Evolutionary conservation across 2,113 vertebrate genomes (phyloP).

Genomic region (Gambusia holbrooki): DNA sequence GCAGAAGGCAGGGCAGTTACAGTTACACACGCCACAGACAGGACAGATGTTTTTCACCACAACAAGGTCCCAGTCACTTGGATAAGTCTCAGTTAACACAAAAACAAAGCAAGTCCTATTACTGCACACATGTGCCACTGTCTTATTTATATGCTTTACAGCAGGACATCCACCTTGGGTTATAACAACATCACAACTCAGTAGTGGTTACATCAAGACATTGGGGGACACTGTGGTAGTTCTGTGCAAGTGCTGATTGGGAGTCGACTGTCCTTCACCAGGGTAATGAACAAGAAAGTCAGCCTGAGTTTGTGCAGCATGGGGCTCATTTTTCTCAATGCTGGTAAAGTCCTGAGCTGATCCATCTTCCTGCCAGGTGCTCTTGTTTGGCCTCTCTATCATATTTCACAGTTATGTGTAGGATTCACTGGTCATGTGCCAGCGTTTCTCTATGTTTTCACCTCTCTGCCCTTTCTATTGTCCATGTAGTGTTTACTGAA

Average conservation of each 20-base stretch:
- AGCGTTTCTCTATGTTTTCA: constrained; percentile 24
- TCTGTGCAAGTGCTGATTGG: constrained; percentile 4
- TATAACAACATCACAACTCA: constrained; percentile 3
- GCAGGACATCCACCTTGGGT: neutral
- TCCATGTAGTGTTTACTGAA: constrained; percentile 13
- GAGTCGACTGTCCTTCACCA: neutral
- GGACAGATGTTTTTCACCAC: constrained; percentile 49
- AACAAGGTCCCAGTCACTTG: neutral
- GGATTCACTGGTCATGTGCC: constrained; percentile 45
- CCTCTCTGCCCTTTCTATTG: constrained; percentile 35
- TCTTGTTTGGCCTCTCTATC: constrained; percentile 48
- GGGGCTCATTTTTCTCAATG: constrained; percentile 59
- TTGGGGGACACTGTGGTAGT: constrained; percentile 9
- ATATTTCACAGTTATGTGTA: constrained; percentile 61
- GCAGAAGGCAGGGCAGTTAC: constrained; percentile 34
- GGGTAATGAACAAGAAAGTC: constrained; percentile 16
- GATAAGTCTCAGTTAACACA: neutral
- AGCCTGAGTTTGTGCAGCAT: constrained; percentile 41
- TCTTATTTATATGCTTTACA: neutral
- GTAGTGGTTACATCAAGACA: constrained; percentile 12
- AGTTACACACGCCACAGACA: constrained; percentile 21
- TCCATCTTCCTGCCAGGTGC: constrained; percentile 49
- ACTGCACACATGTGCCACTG: neutral
- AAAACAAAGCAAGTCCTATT: constrained; percentile 16
- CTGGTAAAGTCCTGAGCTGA: constrained; percentile 61